Evolutionary conservation across 1,140 invertebrate genomes (phyloP), one percentile per base, ranked within the genome.

Genomic region (Stenopsyche tienmushanensis): DNA sequence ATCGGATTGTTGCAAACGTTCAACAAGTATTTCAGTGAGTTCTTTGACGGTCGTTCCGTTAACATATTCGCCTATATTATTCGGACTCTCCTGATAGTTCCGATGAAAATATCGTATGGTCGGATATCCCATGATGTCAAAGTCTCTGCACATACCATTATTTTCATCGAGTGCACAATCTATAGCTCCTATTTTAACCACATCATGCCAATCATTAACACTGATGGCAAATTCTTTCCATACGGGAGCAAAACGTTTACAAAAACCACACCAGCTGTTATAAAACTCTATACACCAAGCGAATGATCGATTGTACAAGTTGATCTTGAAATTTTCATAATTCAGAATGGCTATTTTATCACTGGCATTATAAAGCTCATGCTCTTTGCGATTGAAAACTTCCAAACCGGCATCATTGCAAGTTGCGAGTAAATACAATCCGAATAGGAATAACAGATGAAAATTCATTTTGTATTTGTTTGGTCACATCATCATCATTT

Each of bases 221-320:
- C 89, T 83, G 17, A 78, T 76, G 0, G 89, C 89, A 39, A 95
- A 77, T 5, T 75, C 72, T 78, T 91, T 94, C 83, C 87, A 95
- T 26, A 82, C 85, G 0, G 90, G 88, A 10, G 92, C 88, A 75
- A 92, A 96, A 65, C 86, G 78, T 71, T 88, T 85, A 77, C 93
- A 96, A 74, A 91, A 89, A 0, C 93, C 93, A 75, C 93, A 96
- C 84, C 89, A 96, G 72, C 87, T 90, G 72, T 90, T 94, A 72
- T 94, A 95, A 81, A 95, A 96, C 77, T 96, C 90, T 1, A 95
- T 83, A 1, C 94, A 62, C 80, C 87, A 89, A 0, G 86, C 85
- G 72, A 80, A 81, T 10, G 77, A 78, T 65, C 84, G 84, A 7
- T 80, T 80, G 69, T 84, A 86, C 54, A 92, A 72, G 54, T 76